A percentile compares a stretch with the other conserved stretches of the same genome.
Evolutionary conservation across 2,797 vertebrate genomes (phyloP).

Genomic region (Masticophis lateralis): DNA sequence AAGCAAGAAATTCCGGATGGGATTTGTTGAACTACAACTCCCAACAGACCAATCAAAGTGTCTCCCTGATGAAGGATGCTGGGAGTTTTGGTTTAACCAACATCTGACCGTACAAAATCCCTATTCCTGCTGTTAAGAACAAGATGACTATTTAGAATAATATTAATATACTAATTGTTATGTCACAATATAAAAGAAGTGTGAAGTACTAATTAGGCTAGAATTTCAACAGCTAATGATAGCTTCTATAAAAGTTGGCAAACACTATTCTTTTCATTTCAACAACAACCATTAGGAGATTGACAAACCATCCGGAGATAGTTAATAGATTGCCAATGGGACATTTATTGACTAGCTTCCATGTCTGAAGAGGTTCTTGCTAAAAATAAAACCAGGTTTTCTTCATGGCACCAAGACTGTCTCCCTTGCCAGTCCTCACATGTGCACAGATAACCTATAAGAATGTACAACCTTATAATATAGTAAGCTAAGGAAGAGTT

Average conservation of each 20-base stretch:
- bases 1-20: neutral
- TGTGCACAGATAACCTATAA: constrained; percentile 57
- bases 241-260: neutral
- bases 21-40: neutral
- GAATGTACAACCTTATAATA: neutral
- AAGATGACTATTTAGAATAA: neutral
- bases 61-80: neutral
- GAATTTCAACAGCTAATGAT: neutral
- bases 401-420: constrained; percentile 60
- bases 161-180: neutral
- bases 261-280: constrained; percentile 15
- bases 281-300: constrained; percentile 60
- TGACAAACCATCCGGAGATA: constrained; percentile 51
- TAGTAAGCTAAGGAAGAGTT: neutral
- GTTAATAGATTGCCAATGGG: constrained; percentile 69
- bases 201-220: neutral
- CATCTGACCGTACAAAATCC: neutral
- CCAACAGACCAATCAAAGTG: neutral
- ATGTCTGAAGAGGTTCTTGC: constrained; percentile 69
- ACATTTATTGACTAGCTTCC: constrained; percentile 67
- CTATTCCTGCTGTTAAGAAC: neutral
- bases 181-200: neutral
- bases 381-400: constrained; percentile 69
- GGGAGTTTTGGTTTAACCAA: neutral
- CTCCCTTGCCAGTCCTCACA: constrained; percentile 29